Percentiles rank a stretch among this genome's conserved stretches.
These are phyloP conservation scores for Holothuria scabra DNA, from an alignment of 53 echinoderm and acorn worm genomes.

Conservation along the genomic window DNA sequence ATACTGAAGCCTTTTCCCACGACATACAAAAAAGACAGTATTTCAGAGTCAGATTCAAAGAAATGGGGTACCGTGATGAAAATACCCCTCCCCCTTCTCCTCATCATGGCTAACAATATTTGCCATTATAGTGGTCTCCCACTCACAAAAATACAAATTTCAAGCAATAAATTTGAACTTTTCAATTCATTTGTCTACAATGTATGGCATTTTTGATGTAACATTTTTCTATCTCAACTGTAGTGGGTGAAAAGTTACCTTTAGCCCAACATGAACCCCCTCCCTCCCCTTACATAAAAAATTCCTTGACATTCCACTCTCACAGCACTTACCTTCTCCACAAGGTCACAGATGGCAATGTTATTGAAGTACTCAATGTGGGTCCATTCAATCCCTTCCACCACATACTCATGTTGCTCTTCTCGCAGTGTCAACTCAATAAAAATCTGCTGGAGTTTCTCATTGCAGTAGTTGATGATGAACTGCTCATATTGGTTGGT, in stretches of 20 bases:
- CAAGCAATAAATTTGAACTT: no score
- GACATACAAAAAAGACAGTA: no score
- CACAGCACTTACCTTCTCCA: constrained; percentile 78
- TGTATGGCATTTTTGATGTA: no score
- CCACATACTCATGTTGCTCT: constrained; percentile 90
- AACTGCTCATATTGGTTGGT: constrained; percentile 93
- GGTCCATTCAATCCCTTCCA: constrained; percentile 96
- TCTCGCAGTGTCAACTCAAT: constrained; percentile 91
- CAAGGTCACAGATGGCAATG: constrained; percentile 92
- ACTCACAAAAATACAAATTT: no score
- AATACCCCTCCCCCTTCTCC: no score
- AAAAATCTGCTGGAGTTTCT: constrained; percentile 99
- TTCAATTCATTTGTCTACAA: no score
- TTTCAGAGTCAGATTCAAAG: no score
- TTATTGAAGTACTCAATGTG: constrained; percentile 96
- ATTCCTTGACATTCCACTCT: no score
- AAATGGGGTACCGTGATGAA: no score
- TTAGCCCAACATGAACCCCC: background rate
- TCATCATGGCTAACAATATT: no score
- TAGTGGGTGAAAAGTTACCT: background rate
- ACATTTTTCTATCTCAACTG: background rate
- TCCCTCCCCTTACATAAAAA: background rate
- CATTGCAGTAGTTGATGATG: constrained; percentile 99
- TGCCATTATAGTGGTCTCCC: no score
- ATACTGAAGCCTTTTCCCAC: no score